A percentile compares a stretch with the other conserved stretches of the same genome.
Evolutionary conservation across 2,888 invertebrate genomes (phyloP).

Genomic region (Tetragonisca angustula): DNA sequence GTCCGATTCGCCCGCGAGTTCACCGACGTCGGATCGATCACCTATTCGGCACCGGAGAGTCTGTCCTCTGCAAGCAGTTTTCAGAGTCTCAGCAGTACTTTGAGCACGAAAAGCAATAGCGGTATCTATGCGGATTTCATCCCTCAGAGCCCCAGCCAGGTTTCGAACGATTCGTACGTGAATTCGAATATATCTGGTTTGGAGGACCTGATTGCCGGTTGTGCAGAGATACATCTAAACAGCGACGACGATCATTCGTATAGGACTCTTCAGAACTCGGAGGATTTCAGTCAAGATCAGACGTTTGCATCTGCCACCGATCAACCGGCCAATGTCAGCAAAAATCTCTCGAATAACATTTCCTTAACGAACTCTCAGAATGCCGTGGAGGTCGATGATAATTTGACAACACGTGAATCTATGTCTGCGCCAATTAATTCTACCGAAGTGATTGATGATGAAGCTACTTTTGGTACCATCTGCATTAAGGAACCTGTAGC

Average conservation of each 20-base stretch:
- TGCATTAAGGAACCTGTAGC: conserved; percentile 21
- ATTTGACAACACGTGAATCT: background rate
- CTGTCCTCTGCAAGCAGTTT: conserved; percentile 80
- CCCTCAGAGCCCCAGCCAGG: conserved; percentile 65
- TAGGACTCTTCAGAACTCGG: conserved; percentile 32
- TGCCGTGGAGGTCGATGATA: background rate
- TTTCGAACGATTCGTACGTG: conserved; percentile 69
- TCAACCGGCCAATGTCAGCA: conserved; percentile 32
- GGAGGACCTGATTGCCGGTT: conserved; percentile 78
- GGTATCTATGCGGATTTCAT: conserved; percentile 69
- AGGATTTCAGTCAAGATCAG: conserved; percentile 75
- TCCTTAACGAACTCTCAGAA: background rate
- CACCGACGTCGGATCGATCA: conserved; percentile 70
- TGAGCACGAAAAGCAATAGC: conserved; percentile 77
- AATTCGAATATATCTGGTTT: conserved; percentile 75
- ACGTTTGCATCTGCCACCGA: conserved; percentile 77
- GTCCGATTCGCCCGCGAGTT: conserved; percentile 79
- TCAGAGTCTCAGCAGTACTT: conserved; percentile 76
- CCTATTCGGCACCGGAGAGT: conserved; percentile 65
- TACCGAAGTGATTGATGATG: conserved; percentile 10
- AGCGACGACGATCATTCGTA: conserved; percentile 49
- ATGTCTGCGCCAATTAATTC: background rate
- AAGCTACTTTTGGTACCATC: background rate
- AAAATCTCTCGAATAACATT: background rate
- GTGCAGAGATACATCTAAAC: conserved; percentile 72